Evolutionary conservation across 1,140 invertebrate genomes (phyloP).

Genomic region (Gonioctena quinquepunctata): DNA sequence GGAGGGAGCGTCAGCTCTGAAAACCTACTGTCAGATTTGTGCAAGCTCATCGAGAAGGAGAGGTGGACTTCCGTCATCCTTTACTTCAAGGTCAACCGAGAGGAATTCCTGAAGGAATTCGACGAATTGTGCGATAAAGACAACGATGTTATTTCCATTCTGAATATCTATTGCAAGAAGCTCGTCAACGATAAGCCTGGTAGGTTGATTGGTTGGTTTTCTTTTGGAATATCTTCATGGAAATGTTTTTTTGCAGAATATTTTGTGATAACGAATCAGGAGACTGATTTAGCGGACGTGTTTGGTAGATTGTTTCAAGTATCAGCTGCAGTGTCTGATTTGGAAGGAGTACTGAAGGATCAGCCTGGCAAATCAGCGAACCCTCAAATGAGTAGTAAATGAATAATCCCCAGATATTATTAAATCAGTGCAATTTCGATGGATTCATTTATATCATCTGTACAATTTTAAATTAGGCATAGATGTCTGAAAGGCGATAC

Average conservation of each 20-base stretch:
- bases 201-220: constrained; percentile 44
- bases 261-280: constrained; percentile 52
- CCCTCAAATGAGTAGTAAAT: too few relatives aligned
- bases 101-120: constrained; percentile 65
- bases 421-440: too few relatives aligned
- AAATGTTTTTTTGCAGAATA: constrained; percentile 44
- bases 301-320: constrained; percentile 68
- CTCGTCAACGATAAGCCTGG: constrained; percentile 70
- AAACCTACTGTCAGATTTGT: constrained; percentile 60
- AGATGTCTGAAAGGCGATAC: too few relatives aligned
- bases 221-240: not conserved
- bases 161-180: constrained; percentile 74
- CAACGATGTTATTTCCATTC: constrained; percentile 69
- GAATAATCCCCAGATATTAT: too few relatives aligned
- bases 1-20: constrained; percentile 51
- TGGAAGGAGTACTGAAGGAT: constrained; percentile 53
- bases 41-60: constrained; percentile 66
- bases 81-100: constrained; percentile 65
- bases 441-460: too few relatives aligned
- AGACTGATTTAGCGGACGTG: constrained; percentile 66
- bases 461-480: too few relatives aligned
- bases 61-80: constrained; percentile 67
- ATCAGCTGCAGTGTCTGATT: constrained; percentile 61
- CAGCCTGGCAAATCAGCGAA: constrained; percentile 7
- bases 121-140: constrained; percentile 61